These are phyloP conservation scores for Euspilapteryx auroguttella DNA, from an alignment of 2,888 invertebrate species.

Conservation along the genomic window DNA sequence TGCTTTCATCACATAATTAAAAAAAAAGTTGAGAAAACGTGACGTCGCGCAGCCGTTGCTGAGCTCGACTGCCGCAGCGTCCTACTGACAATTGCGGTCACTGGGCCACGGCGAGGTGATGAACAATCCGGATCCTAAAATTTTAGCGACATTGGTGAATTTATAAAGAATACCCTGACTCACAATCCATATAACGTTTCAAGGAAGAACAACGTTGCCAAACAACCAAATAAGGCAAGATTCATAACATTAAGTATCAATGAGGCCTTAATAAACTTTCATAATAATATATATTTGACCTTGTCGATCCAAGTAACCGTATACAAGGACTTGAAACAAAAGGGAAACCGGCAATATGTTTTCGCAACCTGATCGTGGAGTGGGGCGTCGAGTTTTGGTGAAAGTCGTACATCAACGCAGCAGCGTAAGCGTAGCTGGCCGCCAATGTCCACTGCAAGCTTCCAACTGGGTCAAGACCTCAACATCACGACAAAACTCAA, in stretches of 20 bases:
- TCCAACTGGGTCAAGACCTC: conserved; percentile 6
- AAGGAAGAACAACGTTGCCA: too few species aligned
- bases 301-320: not conserved
- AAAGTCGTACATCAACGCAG: conserved; percentile 41
- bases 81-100: conserved; percentile 41
- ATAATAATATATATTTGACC: too few species aligned
- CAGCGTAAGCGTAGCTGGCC: conserved; percentile 17
- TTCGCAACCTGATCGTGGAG: conserved; percentile 13
- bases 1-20: too few species aligned
- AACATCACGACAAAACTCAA: conserved; percentile 31
- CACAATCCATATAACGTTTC: too few species aligned
- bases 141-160: conserved; percentile 6
- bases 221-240: too few species aligned
- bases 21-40: too few species aligned
- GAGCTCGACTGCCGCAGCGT: too few species aligned
- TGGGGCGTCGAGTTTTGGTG: conserved; percentile 33
- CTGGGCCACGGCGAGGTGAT: conserved; percentile 45
- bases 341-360: conserved; percentile 13
- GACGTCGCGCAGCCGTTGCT: too few species aligned
- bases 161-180: too few species aligned
- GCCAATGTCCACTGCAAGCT: not conserved
- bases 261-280: too few species aligned
- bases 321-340: conserved; percentile 10
- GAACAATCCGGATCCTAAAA: conserved; percentile 35
- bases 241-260: too few species aligned